A percentile compares a stretch with the other conserved stretches of the same genome.
phyloP scores from a whole-genome alignment of 2,113 vertebrate species.

The Astur gentilis region DNA sequence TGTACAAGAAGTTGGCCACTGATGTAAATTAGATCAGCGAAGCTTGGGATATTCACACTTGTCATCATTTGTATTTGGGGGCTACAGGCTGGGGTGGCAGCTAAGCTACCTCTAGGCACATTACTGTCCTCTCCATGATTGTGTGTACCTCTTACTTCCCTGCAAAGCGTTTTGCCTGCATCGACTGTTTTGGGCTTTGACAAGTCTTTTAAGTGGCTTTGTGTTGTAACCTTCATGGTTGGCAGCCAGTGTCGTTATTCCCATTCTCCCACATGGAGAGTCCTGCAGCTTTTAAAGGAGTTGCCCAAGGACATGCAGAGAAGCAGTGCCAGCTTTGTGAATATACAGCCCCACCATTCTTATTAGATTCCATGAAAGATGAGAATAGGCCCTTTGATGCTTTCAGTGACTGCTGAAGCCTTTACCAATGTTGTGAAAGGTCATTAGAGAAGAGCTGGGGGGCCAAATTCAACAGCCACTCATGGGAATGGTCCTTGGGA shows the following conservation, averaged over 20 bases:
- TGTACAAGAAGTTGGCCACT: background rate
- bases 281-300: constrained; percentile 36
- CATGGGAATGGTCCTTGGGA: background rate
- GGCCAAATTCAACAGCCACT: background rate
- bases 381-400: constrained; percentile 45
- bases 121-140: background rate
- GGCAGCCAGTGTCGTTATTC: background rate
- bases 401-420: constrained; percentile 31
- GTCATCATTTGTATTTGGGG: background rate
- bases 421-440: constrained; percentile 43
- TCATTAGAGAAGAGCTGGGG: background rate
- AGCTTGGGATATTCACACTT: background rate
- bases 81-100: background rate
- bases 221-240: background rate
- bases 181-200: background rate
- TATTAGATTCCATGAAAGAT: constrained; percentile 48
- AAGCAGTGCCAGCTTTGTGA: constrained; percentile 44
- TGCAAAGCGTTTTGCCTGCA: background rate
- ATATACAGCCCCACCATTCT: constrained; percentile 45
- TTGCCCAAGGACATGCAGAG: constrained; percentile 12
- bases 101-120: background rate
- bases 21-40: background rate
- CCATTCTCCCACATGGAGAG: background rate
- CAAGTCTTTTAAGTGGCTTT: background rate
- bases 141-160: background rate